Evolutionary conservation across 2,888 invertebrate species (phyloP).

Genomic region (Lasioglossum villosulum): DNA sequence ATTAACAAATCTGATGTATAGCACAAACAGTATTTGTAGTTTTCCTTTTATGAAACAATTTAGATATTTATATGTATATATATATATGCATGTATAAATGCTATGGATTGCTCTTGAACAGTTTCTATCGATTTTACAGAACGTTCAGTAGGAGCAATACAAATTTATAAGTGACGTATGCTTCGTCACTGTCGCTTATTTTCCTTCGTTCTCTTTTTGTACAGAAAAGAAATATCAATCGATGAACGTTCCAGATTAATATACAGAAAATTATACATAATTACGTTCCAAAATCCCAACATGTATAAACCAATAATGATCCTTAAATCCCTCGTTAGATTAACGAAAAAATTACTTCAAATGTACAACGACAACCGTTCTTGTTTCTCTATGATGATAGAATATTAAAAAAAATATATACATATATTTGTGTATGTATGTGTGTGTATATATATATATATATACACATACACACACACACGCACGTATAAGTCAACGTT

Average conservation of each 20-base stretch:
- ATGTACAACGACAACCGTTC: constrained; percentile 17
- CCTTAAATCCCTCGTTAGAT: constrained; percentile 36
- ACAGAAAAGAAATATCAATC: constrained; percentile 19
- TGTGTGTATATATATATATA: no score
- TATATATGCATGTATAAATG: constrained; percentile 56
- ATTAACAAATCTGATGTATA: constrained; percentile 50
- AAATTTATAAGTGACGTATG: constrained; percentile 17
- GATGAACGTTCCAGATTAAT: constrained; percentile 12
- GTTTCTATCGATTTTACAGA: constrained; percentile 44
- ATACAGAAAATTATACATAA: constrained; percentile 29
- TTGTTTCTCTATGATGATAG: not conserved
- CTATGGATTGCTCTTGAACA: constrained; percentile 57
- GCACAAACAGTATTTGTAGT: constrained; percentile 39
- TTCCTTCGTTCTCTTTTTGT: not conserved
- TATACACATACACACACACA: not conserved
- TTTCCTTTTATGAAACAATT: constrained; percentile 53
- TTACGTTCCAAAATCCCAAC: constrained; percentile 24
- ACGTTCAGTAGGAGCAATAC: constrained; percentile 44
- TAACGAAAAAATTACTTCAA: constrained; percentile 23
- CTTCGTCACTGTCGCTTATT: constrained; percentile 1
- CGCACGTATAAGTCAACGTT: not conserved
- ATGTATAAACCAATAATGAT: constrained; percentile 48
- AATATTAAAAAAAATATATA: constrained; percentile 1
- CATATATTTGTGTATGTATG: not conserved
- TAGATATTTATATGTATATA: constrained; percentile 35